Evolutionary conservation across 2,113 vertebrate species (phyloP).

Genomic region (Thermophis baileyi): DNA sequence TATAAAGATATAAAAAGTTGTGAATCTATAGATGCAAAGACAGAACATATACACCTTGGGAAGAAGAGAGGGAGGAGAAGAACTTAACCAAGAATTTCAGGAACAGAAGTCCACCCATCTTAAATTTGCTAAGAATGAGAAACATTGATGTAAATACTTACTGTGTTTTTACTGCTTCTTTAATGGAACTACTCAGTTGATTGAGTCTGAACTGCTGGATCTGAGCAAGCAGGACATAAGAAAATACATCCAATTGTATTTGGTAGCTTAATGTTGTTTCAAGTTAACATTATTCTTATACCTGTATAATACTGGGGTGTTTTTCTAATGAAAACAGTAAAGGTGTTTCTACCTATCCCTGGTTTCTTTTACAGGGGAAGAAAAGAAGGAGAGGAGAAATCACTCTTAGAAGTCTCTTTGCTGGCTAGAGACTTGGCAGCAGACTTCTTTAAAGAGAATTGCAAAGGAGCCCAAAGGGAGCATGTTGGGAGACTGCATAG

Average conservation of each 20-base stretch:
- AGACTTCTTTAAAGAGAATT: background rate
- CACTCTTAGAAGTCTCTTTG: background rate
- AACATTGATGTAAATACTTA: background rate
- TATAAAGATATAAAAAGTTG: background rate
- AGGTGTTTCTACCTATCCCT: background rate
- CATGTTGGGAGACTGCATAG: background rate
- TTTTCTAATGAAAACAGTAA: background rate
- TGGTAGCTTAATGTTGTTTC: background rate
- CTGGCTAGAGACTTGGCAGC: background rate
- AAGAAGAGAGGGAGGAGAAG: background rate
- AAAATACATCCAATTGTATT: background rate
- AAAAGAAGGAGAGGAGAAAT: background rate
- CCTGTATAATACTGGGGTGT: background rate
- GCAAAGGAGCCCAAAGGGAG: background rate
- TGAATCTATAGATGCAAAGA: background rate
- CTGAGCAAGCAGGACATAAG: background rate
- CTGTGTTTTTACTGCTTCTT: background rate
- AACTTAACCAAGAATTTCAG: background rate
- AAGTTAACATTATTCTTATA: background rate
- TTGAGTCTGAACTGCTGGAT: background rate
- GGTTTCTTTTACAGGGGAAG: background rate
- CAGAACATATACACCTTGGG: background rate
- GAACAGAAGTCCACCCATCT: background rate
- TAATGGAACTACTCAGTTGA: background rate
- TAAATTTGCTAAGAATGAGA: background rate